phyloP scores from a whole-genome alignment of 2,888 invertebrate genomes.

The Hecatera dysodea region DNA sequence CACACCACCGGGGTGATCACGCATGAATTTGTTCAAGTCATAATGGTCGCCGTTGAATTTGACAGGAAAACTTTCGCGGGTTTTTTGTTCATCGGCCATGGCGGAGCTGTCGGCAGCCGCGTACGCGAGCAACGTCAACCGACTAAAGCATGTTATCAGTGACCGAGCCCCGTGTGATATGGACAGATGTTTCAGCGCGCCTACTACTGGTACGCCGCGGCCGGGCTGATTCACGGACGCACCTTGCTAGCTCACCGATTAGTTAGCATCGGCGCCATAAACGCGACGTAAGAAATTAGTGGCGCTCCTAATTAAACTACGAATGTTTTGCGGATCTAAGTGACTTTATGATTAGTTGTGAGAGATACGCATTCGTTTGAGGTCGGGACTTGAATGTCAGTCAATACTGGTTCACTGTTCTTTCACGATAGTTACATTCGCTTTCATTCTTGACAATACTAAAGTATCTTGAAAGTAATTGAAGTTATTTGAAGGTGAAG shows the following conservation, averaged over 20 bases:
- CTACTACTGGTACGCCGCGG: conserved; percentile 50
- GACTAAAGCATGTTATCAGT: conserved; percentile 60
- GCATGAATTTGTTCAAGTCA: conserved; percentile 92
- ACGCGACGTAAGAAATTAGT: conserved; percentile 40
- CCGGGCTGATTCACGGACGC: conserved; percentile 39
- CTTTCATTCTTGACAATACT: conserved; percentile 7
- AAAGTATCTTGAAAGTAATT: conserved; percentile 14
- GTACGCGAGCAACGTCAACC: conserved; percentile 26
- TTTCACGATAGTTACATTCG: conserved; percentile 29
- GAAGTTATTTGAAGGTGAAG: conserved; percentile 31
- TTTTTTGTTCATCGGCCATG: conserved; percentile 44
- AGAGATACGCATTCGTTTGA: conserved; percentile 26
- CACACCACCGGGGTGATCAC: conserved; percentile 94
- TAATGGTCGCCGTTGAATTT: conserved; percentile 89
- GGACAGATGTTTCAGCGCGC: conserved; percentile 55
- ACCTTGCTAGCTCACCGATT: conserved; percentile 40
- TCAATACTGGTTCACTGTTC: background rate
- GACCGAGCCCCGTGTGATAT: conserved; percentile 49
- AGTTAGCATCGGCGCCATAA: conserved; percentile 34
- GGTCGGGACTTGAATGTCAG: conserved; percentile 16
- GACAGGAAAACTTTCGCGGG: conserved; percentile 75
- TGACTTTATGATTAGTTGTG: background rate
- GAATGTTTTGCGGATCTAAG: conserved; percentile 16
- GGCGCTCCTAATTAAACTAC: conserved; percentile 24
- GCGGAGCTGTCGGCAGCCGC: conserved; percentile 33